Conservation (phyloP, 2,113 vertebrate species). For the Dendrocopos noguchii region DNA sequence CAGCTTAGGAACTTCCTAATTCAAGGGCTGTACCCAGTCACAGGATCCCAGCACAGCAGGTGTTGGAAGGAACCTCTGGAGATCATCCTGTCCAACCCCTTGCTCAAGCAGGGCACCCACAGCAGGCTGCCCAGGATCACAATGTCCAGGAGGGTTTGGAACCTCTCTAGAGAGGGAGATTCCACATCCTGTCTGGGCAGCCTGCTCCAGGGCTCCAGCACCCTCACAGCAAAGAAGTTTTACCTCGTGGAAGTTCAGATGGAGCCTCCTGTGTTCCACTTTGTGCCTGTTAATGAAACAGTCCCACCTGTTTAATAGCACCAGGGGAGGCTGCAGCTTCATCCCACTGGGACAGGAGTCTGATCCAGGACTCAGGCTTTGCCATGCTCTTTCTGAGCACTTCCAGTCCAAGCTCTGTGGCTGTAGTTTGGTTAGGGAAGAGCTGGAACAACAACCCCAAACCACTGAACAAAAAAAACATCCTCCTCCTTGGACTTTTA, state of each 20-base stretch:
- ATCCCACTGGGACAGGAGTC: accelerated
- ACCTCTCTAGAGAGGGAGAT: too few species aligned
- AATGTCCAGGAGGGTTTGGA: too few species aligned
- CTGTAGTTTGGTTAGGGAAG: background rate
- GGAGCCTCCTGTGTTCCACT: background rate
- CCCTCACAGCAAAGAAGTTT: background rate
- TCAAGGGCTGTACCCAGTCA: background rate
- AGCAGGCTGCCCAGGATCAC: too few species aligned
- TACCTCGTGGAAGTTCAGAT: background rate
- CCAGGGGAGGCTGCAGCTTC: background rate
- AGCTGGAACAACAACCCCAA: background rate
- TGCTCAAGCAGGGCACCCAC: background rate
- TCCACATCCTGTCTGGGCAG: too few species aligned
- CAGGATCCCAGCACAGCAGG: background rate
- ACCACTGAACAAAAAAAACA: background rate
- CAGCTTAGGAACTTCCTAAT: background rate
- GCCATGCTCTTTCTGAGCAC: background rate
- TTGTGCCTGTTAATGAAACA: background rate
- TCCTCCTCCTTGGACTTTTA: background rate
- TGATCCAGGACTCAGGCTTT: background rate
- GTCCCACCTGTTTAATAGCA: background rate
- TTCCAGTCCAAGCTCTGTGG: background rate
- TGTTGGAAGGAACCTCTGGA: background rate
- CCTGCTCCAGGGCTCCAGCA: too few species aligned
- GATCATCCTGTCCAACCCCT: background rate